Percentiles rank a stretch among this genome's conserved stretches.
Conservation (phyloP, 92 coral and sea anemone species). For the Anthopleura xanthogrammica region DNA sequence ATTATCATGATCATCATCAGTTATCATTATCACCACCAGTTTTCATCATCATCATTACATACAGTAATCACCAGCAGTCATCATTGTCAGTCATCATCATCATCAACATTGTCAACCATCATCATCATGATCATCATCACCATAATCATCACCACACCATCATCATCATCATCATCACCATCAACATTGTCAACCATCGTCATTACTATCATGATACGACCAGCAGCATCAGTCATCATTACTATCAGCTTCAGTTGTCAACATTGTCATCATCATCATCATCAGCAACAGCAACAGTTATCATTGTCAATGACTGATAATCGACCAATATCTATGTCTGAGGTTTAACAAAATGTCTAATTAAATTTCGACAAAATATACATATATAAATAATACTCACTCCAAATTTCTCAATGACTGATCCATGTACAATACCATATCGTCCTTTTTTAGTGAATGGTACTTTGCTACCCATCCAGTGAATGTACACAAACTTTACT, state of each 20-base stretch:
- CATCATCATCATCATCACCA: not conserved
- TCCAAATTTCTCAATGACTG: constrained; percentile 62
- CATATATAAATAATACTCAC: constrained; percentile 27
- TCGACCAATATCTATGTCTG: too few relatives aligned
- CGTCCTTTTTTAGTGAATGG: constrained; percentile 79
- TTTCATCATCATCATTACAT: not conserved
- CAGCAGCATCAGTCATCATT: too few relatives aligned
- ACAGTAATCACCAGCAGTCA: too few relatives aligned
- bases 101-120: not conserved
- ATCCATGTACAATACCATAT: constrained; percentile 92
- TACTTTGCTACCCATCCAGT: constrained; percentile 87
- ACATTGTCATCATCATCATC: not conserved
- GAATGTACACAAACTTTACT: constrained; percentile 90
- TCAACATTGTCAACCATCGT: not conserved
- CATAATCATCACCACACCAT: too few relatives aligned
- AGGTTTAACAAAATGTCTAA: too few relatives aligned
- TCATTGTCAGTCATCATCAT: not conserved
- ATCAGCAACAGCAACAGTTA: not conserved
- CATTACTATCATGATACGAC: too few relatives aligned
- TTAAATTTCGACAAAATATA: too few relatives aligned
- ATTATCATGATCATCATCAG: not conserved
- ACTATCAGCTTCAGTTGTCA: too few relatives aligned
- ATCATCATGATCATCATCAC: too few relatives aligned
- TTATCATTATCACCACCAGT: not conserved
- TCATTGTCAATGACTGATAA: too few relatives aligned